A percentile compares a stretch with the other conserved stretches of the same genome.
Conservation (phyloP, 1,140 invertebrate species). For the Odontomachus brunneus region DNA sequence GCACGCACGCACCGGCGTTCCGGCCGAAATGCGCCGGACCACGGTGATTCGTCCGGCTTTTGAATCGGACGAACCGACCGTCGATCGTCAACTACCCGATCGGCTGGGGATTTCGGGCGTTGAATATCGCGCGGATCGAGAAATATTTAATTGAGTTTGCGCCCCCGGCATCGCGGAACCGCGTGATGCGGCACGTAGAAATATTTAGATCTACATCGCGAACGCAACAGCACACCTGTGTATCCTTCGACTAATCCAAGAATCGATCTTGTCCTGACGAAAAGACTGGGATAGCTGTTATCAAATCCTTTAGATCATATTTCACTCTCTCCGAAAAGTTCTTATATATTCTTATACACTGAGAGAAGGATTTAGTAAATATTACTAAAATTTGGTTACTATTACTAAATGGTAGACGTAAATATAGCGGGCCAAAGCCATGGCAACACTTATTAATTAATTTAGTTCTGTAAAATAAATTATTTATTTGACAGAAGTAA, state of each 20-base stretch:
- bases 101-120: conserved; percentile 19
- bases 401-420: too few relatives aligned
- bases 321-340: too few relatives aligned
- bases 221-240: background rate
- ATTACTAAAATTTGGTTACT: too few relatives aligned
- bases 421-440: too few relatives aligned
- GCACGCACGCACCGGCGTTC: background rate
- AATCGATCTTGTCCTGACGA: background rate
- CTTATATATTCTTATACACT: too few relatives aligned
- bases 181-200: background rate
- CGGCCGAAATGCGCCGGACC: conserved; percentile 24
- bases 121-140: conserved; percentile 20
- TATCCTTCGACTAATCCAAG: background rate
- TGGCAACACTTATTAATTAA: too few relatives aligned
- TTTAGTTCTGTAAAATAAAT: too few relatives aligned
- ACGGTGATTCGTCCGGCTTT: background rate
- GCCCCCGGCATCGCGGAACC: background rate
- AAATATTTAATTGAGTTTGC: conserved; percentile 38
- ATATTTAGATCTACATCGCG: background rate
- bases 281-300: too few relatives aligned
- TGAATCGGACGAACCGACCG: background rate
- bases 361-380: too few relatives aligned
- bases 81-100: background rate
- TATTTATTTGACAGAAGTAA: too few relatives aligned
- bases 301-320: too few relatives aligned